phyloP scores from a whole-genome alignment of 53 echinoderm and acorn worm species.

The Glandiceps talaboti region DNA sequence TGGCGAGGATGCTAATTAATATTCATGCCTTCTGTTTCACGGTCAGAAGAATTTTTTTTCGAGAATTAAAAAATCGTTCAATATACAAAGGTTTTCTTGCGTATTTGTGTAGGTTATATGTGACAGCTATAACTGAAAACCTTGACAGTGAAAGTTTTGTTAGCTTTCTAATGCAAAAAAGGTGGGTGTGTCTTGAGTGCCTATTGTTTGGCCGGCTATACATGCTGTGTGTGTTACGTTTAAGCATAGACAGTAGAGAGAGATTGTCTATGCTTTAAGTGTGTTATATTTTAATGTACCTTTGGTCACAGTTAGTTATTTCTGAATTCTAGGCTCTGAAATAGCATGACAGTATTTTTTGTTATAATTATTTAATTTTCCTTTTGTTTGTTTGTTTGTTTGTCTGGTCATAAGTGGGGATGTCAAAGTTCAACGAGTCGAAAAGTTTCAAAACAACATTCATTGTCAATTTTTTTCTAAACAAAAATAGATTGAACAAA shows the following conservation, averaged over 20 bases:
- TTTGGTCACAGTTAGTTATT: too few relatives aligned
- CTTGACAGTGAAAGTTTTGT: background rate
- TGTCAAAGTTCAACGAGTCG: too few relatives aligned
- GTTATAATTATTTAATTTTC: too few relatives aligned
- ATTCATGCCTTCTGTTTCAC: background rate
- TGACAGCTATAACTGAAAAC: background rate
- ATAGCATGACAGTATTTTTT: too few relatives aligned
- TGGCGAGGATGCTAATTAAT: background rate
- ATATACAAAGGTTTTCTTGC: background rate
- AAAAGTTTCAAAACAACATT: too few relatives aligned
- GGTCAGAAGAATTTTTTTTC: background rate
- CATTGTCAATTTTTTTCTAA: too few relatives aligned
- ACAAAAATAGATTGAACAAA: background rate
- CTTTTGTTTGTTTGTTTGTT: too few relatives aligned
- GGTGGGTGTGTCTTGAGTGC: background rate
- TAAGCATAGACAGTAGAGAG: background rate
- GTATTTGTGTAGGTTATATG: background rate
- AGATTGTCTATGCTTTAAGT: background rate
- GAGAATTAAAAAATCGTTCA: background rate
- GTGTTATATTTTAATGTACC: too few relatives aligned
- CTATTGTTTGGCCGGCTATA: background rate
- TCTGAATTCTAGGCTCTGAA: too few relatives aligned
- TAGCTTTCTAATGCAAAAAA: background rate
- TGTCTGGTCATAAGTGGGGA: too few relatives aligned
- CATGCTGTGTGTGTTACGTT: background rate